Percentiles rank a stretch among this genome's conserved stretches.
Conservation (phyloP, 2,113 vertebrate genomes). For the rabbit (Oryctolagus cuniculus) region mOryCun1.1 NC_091432.1:198887501-198888000, state of each 20-base stretch:
- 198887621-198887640: neutral
- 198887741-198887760: constrained; percentile 12
- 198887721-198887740: neutral
- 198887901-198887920: too few species aligned
- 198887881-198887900: too few species aligned
- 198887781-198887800: too few species aligned
- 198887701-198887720: neutral
- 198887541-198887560: neutral
- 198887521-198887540: constrained; percentile 16
- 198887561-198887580: neutral
- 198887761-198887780: neutral
- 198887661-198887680: neutral
- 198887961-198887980: too few species aligned
- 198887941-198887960: too few species aligned
- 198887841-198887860: too few species aligned
- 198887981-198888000: too few species aligned
- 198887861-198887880: too few species aligned
- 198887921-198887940: too few species aligned
- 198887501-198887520: neutral
- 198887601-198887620: neutral
- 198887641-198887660: neutral
- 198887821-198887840: too few species aligned
- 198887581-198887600: neutral
- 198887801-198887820: too few species aligned
- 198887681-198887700: neutral